Evolutionary conservation across 1,140 invertebrate species (phyloP).

Genomic region (Bombus impatiens): DNA sequence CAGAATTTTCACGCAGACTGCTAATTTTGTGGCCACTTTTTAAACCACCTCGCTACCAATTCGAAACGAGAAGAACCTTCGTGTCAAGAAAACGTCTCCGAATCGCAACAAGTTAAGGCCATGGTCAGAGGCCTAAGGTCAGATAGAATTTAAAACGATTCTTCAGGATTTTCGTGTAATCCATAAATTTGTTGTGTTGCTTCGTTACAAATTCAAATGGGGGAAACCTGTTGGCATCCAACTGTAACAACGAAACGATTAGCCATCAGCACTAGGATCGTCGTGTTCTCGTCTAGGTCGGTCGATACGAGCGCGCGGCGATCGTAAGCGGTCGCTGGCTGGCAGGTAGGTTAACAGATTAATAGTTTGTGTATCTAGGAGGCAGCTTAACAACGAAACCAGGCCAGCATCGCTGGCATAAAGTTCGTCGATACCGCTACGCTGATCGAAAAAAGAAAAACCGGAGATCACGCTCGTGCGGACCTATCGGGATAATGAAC

Average conservation of each 20-base stretch:
- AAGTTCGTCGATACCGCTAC: slow-evolving; percentile 49
- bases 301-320: slow-evolving; percentile 60
- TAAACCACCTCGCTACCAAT: no score
- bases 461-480: not conserved
- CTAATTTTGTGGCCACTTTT: no score
- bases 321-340: slow-evolving; percentile 44
- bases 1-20: not conserved
- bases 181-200: no score
- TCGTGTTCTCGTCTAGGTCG: slow-evolving; percentile 63
- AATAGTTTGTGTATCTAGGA: slow-evolving; percentile 68
- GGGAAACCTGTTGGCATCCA: not conserved
- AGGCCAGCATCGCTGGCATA: slow-evolving; percentile 62
- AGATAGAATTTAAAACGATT: not conserved
- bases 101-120: no score
- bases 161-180: not conserved
- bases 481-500: slow-evolving; percentile 16
- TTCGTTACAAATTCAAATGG: not conserved
- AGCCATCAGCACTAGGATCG: slow-evolving; percentile 41
- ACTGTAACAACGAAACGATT: slow-evolving; percentile 19
- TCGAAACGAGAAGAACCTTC: no score
- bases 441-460: slow-evolving; percentile 7
- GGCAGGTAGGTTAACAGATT: slow-evolving; percentile 68
- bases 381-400: slow-evolving; percentile 69
- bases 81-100: no score
- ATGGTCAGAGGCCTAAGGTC: no score